phyloP scores from a whole-genome alignment of 1,140 invertebrate species.

The Neodiprion pinetum region DNA sequence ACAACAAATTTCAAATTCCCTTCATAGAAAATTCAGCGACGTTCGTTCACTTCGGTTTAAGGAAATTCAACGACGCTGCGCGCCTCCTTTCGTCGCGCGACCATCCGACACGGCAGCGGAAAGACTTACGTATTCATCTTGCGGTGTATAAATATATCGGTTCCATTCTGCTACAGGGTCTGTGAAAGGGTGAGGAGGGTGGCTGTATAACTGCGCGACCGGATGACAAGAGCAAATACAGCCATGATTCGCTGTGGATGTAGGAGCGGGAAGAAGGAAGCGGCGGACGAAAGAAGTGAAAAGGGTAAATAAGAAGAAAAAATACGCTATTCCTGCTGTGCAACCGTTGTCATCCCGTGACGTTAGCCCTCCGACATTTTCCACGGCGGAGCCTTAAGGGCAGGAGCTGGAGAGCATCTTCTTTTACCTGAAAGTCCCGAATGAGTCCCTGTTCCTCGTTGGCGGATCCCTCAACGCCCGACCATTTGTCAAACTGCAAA shows the following conservation, averaged over 20 bases:
- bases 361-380: no score
- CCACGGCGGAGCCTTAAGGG: no score
- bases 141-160: background rate
- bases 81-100: background rate
- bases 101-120: background rate
- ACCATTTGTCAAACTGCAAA: no score
- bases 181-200: background rate
- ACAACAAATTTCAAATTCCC: conserved; percentile 14
- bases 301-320: no score
- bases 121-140: background rate
- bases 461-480: no score
- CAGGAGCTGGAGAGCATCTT: no score
- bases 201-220: background rate
- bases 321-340: no score
- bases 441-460: no score
- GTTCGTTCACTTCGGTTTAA: background rate
- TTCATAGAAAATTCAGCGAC: background rate
- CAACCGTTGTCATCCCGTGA: no score
- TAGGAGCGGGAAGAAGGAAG: no score
- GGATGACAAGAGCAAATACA: background rate
- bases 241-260: background rate
- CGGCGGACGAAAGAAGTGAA: no score
- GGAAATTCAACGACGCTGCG: background rate
- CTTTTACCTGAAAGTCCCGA: no score
- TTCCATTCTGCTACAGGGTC: background rate